Conservation (phyloP, 2,113 vertebrate species). For the Climacteris rufus region DNA sequence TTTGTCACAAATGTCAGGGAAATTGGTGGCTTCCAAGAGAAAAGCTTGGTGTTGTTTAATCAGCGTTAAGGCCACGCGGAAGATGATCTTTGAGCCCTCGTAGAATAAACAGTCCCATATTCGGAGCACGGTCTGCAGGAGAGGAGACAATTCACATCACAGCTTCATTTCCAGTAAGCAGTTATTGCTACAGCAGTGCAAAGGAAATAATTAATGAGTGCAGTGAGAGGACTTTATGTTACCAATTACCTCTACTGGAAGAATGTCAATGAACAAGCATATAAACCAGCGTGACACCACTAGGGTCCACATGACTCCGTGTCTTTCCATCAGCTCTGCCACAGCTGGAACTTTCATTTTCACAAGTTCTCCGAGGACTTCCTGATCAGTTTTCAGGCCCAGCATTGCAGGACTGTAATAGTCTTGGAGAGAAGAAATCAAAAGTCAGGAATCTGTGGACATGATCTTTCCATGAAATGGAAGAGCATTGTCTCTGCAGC, state of each 20-base stretch:
- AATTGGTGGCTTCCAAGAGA: constrained; percentile 82
- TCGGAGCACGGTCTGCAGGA: constrained; percentile 86
- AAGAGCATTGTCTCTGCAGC: background rate
- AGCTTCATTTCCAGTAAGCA: background rate
- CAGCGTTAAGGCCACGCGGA: constrained; percentile 90
- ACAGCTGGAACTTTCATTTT: constrained; percentile 86
- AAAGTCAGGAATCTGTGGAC: background rate
- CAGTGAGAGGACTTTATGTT: background rate
- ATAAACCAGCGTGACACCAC: constrained; percentile 95
- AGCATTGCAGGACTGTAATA: constrained; percentile 90
- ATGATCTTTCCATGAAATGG: background rate
- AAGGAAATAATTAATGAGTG: background rate
- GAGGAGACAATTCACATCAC: background rate
- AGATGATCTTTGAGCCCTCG: constrained; percentile 94
- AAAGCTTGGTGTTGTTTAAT: constrained; percentile 86
- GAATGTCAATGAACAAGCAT: constrained; percentile 91
- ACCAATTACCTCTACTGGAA: constrained; percentile 87
- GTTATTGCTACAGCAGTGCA: background rate
- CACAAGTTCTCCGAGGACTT: constrained; percentile 91
- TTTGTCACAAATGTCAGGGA: constrained; percentile 87
- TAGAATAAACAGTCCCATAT: constrained; percentile 97
- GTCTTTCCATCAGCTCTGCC: constrained; percentile 83
- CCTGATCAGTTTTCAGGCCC: constrained; percentile 90
- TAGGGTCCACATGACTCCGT: constrained; percentile 86
- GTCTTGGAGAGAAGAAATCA: constrained; percentile 66